Evolutionary conservation across 64 coral and sea anemone genomes (phyloP), one percentile per base, ranked within the genome.

Genomic region (Stichodactyla mertensii): DNA sequence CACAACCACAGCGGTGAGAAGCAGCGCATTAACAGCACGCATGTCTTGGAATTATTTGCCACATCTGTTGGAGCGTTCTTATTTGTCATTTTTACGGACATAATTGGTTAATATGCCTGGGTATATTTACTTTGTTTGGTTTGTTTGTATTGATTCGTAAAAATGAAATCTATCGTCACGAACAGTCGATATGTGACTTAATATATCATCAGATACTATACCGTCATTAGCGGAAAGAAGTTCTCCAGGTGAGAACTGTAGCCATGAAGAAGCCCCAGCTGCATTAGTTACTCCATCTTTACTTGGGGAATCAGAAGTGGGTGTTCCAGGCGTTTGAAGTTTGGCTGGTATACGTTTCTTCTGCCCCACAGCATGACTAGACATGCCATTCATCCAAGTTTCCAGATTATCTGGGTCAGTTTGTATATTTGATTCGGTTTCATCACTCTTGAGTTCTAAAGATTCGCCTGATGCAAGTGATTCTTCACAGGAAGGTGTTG

Each of bases 201-300:
- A 18, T 15, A 64, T 18, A 64, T 6, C 16, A 6, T 64, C 5
- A 64, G 20, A 66, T n/a, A 74, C 19, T 16, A 19, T 19, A 81
- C 78, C 53, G 22, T 55, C 13, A 15, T 81, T 11, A 7, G 18
- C 51, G 13, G 15, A 7, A 52, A 81, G 78, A 53, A 12, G 3
- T 81, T 81, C 78, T 53, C 78, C 51, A 8, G 78, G 78, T 53
- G 78, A 81, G 20, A 81, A 81, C 52, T 81, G 36, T 8, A 81
- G 15, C 78, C 78, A 81, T 6, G 78, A 55, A 53, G 78, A 74
- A 74, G 10, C 24, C 8, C 7, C 26, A 26, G 24, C 9, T 24
- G 2, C 22, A 71, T 8, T 26, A 26, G 66, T 71, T 71, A 20
- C 66, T 19, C 16, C 62, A 23, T 26, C 66, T 74, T 74, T 26